Percentiles rank a stretch among this genome's conserved stretches.
Conservation (phyloP, 2,797 vertebrate genomes). For the Enteromius unitaeniatus region DNA sequence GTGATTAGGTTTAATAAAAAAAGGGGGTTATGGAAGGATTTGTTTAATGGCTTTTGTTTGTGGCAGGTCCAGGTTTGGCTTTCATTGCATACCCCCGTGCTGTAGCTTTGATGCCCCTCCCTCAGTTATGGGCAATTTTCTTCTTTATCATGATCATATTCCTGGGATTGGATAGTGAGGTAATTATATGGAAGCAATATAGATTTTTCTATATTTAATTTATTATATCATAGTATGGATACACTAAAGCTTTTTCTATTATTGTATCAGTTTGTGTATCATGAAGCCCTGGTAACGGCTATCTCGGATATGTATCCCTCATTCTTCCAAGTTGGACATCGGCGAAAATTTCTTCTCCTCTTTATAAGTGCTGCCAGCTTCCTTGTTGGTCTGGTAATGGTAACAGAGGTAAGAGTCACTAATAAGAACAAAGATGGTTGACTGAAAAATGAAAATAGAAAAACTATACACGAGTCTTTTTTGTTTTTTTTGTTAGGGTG, state of each 20-base stretch:
- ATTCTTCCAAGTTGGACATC: conserved; percentile 81
- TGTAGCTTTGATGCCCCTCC: conserved; percentile 91
- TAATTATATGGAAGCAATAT: conserved; percentile 58
- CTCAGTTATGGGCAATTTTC: conserved; percentile 93
- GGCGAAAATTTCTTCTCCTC: conserved; percentile 89
- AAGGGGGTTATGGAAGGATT: not conserved
- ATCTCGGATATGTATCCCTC: conserved; percentile 88
- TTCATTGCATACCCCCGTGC: conserved; percentile 95
- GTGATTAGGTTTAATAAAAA: not conserved
- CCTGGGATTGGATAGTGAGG: conserved; percentile 94
- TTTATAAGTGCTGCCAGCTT: conserved; percentile 81
- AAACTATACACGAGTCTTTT: not conserved
- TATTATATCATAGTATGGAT: not conserved
- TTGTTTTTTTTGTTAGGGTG: conserved; percentile 69
- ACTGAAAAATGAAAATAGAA: not conserved
- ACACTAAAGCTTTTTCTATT: conserved; percentile 17
- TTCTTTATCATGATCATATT: conserved; percentile 97
- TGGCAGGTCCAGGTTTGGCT: conserved; percentile 90
- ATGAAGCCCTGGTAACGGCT: conserved; percentile 92
- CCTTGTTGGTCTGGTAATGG: conserved; percentile 86
- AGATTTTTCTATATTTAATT: not conserved
- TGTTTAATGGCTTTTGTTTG: not conserved
- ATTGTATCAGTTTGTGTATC: conserved; percentile 84
- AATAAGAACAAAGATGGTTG: not conserved
- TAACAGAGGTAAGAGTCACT: conserved; percentile 86